Conservation (phyloP, 30 jellyfish, hydroid and myxozoan species). For the Mastigias papua region DNA sequence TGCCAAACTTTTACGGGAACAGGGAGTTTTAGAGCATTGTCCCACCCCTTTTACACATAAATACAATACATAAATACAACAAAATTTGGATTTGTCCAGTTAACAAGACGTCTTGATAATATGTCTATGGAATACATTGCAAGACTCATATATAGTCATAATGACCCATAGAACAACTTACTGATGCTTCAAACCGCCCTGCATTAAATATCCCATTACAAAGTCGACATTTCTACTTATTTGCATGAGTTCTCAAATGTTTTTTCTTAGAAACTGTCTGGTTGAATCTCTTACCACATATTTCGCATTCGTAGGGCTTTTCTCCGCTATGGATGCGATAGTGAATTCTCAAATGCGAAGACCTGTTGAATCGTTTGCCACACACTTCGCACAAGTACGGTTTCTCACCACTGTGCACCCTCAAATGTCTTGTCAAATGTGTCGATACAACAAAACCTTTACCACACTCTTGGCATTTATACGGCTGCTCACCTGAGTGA, state of each 20-base stretch:
- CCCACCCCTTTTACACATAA: too few relatives aligned
- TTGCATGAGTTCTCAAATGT: slow-evolving; percentile 65
- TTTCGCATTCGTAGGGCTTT: slow-evolving; percentile 69
- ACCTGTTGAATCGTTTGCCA: slow-evolving; percentile 72
- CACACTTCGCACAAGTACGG: slow-evolving; percentile 72
- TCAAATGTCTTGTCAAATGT: slow-evolving; percentile 66
- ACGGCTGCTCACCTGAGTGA: slow-evolving; percentile 80
- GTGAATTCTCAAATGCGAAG: slow-evolving; percentile 67
- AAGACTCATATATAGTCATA: too few relatives aligned
- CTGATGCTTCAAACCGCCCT: too few relatives aligned
- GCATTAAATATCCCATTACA: neutral
- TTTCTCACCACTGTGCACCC: slow-evolving; percentile 73
- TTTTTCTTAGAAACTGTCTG: slow-evolving; percentile 64
- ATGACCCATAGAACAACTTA: too few relatives aligned
- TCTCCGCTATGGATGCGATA: slow-evolving; percentile 78
- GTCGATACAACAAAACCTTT: slow-evolving; percentile 68
- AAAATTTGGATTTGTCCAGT: too few relatives aligned
- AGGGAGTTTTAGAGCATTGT: too few relatives aligned
- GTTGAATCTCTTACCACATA: slow-evolving; percentile 65
- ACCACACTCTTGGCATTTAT: slow-evolving; percentile 75
- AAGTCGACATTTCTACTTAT: neutral
- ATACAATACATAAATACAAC: too few relatives aligned
- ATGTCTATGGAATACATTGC: too few relatives aligned
- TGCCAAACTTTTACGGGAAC: too few relatives aligned
- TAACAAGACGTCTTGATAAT: too few relatives aligned